Evolutionary conservation across 1,140 invertebrate genomes (phyloP).

Genomic region (Neodiprion virginianus): DNA sequence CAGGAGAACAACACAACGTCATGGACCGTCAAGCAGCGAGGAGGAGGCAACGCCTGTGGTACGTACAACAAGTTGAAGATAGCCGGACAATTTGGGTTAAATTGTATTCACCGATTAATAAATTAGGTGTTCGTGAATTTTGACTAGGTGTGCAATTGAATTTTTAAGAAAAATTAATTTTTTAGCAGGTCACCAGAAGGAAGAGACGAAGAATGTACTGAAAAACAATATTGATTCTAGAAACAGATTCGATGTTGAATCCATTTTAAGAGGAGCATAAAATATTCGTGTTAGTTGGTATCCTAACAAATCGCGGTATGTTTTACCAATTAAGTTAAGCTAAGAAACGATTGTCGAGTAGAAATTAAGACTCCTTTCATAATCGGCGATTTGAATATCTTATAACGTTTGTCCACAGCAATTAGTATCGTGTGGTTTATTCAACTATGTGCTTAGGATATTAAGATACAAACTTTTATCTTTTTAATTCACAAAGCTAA

Average conservation of each 20-base stretch:
- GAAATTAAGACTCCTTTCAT: too few relatives aligned
- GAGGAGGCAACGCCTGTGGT: neutral
- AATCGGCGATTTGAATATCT: too few relatives aligned
- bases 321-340: too few relatives aligned
- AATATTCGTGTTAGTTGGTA: too few relatives aligned
- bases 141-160: neutral
- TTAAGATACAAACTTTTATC: too few relatives aligned
- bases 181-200: neutral
- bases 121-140: neutral
- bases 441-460: too few relatives aligned
- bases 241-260: neutral
- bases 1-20: neutral
- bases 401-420: too few relatives aligned
- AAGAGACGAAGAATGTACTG: neutral
- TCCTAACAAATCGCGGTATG: too few relatives aligned
- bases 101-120: neutral
- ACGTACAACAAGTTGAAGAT: neutral
- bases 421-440: too few relatives aligned
- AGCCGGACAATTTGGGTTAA: neutral
- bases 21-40: neutral
- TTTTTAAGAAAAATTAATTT: neutral
- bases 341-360: too few relatives aligned
- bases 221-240: neutral
- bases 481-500: too few relatives aligned
- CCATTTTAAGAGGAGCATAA: too few relatives aligned